Percentiles rank a stretch among this genome's conserved stretches.
Conservation (phyloP, 2,888 invertebrate species). For the Apotomis capreana region DNA sequence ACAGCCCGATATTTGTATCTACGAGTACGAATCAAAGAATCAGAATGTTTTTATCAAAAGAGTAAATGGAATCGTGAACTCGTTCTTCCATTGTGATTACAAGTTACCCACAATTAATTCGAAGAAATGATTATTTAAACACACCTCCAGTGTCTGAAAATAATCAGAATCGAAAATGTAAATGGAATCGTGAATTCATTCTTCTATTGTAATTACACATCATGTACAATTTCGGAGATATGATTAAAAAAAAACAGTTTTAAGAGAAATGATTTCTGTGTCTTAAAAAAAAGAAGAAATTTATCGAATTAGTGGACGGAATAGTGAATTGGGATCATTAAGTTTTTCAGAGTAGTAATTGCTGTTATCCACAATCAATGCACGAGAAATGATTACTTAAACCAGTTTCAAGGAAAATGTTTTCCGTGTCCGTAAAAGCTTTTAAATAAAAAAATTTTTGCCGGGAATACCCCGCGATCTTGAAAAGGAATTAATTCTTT, state of each 20-base stretch:
- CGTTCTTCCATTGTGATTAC: conserved; percentile 65
- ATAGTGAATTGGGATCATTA: too few relatives aligned
- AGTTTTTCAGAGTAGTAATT: too few relatives aligned
- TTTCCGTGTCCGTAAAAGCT: not conserved
- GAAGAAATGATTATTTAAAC: conserved; percentile 45
- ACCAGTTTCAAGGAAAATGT: not conserved
- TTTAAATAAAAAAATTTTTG: conserved; percentile 43
- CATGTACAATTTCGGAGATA: conserved; percentile 47
- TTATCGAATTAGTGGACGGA: not conserved
- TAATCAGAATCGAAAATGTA: conserved; percentile 59
- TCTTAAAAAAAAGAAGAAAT: not conserved
- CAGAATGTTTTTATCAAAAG: conserved; percentile 59
- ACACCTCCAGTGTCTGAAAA: conserved; percentile 40
- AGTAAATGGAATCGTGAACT: conserved; percentile 66
- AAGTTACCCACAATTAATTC: conserved; percentile 51
- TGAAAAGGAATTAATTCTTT: conserved; percentile 64
- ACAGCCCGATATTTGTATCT: conserved; percentile 51
- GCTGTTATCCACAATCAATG: too few relatives aligned
- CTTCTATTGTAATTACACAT: conserved; percentile 61
- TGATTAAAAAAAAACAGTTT: conserved; percentile 48
- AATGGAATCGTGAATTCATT: conserved; percentile 68
- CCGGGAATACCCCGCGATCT: conserved; percentile 44
- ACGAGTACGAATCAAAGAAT: conserved; percentile 53
- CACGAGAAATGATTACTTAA: conserved; percentile 41
- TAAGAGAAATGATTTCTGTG: not conserved